Conservation (phyloP, 2,113 vertebrate genomes). For the Phylloscopus trochiloides region DNA sequence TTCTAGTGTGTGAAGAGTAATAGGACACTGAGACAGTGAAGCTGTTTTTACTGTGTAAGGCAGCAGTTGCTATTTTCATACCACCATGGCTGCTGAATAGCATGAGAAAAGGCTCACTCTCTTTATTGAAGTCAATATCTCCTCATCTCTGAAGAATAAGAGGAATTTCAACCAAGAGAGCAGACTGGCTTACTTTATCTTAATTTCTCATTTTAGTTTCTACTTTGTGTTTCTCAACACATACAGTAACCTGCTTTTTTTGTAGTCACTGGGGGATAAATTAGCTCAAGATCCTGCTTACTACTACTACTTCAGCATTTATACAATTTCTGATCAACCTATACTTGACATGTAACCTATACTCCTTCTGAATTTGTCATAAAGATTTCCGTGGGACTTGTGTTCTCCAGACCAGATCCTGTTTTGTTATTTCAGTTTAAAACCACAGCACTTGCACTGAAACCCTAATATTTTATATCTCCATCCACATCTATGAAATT, state of each 20-base stretch:
- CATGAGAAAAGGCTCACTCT: neutral
- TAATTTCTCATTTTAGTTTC: neutral
- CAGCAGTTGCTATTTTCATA: constrained; percentile 6
- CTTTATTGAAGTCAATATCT: neutral
- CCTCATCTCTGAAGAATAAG: neutral
- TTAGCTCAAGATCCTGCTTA: constrained; percentile 15
- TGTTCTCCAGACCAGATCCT: neutral
- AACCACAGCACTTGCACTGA: neutral
- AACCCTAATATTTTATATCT: neutral
- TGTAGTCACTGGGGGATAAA: constrained; percentile 3
- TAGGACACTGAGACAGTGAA: neutral
- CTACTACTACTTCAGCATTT: neutral
- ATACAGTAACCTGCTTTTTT: neutral
- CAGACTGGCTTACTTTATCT: neutral
- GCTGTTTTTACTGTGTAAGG: neutral
- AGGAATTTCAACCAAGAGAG: neutral
- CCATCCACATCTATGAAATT: neutral
- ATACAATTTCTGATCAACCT: neutral
- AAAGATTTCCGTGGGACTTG: constrained; percentile 10
- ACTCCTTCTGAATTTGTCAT: constrained; percentile 5
- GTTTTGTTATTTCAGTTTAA: neutral
- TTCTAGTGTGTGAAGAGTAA: neutral
- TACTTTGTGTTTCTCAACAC: neutral
- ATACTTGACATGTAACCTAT: constrained; percentile 13
- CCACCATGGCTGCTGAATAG: neutral